phyloP scores from a whole-genome alignment of 2,113 vertebrate genomes.

The Hippoglossus stenolepis region DNA sequence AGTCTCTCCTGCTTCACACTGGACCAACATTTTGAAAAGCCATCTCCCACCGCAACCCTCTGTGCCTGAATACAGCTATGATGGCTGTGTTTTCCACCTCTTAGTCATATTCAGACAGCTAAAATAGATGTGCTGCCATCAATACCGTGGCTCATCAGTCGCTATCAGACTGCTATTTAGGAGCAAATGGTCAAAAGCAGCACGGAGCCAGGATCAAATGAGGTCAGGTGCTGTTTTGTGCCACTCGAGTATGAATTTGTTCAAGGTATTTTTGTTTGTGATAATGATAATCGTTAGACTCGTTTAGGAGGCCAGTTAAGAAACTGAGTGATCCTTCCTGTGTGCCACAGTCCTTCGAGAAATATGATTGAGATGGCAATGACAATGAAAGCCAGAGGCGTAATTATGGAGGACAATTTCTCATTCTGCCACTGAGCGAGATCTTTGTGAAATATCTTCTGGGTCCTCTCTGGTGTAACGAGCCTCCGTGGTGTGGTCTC shows the following conservation, averaged over 20 bases:
- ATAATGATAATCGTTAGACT: slow-evolving; percentile 58
- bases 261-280: slow-evolving; percentile 58
- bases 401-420: slow-evolving; percentile 61
- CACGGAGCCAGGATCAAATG: slow-evolving; percentile 33
- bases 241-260: slow-evolving; percentile 49
- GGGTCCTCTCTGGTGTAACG: slow-evolving; percentile 54
- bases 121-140: slow-evolving; percentile 60
- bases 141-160: slow-evolving; percentile 22
- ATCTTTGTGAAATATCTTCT: slow-evolving; percentile 65
- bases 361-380: slow-evolving; percentile 46
- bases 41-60: slow-evolving; percentile 50
- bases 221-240: slow-evolving; percentile 51
- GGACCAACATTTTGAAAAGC: slow-evolving; percentile 49
- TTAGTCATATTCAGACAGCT: slow-evolving; percentile 56
- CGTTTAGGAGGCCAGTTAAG: slow-evolving; percentile 43
- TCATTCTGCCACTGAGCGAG: slow-evolving; percentile 49
- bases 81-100: slow-evolving; percentile 66
- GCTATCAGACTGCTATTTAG: slow-evolving; percentile 55
- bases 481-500: slow-evolving; percentile 52
- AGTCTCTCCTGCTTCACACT: neutral
- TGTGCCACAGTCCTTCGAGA: slow-evolving; percentile 42
- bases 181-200: slow-evolving; percentile 53
- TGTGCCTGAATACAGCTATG: slow-evolving; percentile 52
- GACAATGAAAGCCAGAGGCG: slow-evolving; percentile 51
- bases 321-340: slow-evolving; percentile 45